Conservation (phyloP, 30 jellyfish, hydroid and myxozoan species). For the Turritopsis dohrnii region DNA sequence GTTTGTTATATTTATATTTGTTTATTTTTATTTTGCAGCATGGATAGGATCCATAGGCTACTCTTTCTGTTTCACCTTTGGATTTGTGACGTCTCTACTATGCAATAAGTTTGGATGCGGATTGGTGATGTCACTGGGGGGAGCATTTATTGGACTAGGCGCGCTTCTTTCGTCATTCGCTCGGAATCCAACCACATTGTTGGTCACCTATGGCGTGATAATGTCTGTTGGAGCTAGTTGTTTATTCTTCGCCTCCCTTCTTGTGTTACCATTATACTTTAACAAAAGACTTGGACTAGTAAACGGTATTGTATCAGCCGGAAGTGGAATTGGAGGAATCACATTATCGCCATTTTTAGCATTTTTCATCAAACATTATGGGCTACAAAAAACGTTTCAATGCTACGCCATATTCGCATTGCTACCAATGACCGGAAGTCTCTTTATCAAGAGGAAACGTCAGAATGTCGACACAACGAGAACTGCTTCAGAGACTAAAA, state of each 20-base stretch:
- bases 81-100: constrained; percentile 9
- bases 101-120: constrained; percentile 41
- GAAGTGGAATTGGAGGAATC: constrained; percentile 41
- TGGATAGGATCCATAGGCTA: constrained; percentile 46
- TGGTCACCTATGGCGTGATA: constrained; percentile 20
- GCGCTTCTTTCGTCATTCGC: constrained; percentile 23
- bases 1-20: neutral
- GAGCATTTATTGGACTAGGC: constrained; percentile 31
- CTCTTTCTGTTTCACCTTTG: constrained; percentile 27
- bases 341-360: constrained; percentile 24
- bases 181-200: neutral
- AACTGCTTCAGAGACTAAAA: neutral
- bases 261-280: constrained; percentile 30
- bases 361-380: constrained; percentile 21
- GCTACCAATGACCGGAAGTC: constrained; percentile 31
- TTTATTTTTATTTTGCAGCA: constrained; percentile 7
- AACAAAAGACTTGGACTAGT: constrained; percentile 16
- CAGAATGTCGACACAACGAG: neutral
- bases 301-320: constrained; percentile 40
- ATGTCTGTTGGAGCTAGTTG: constrained; percentile 28
- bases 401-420: neutral
- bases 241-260: constrained; percentile 27
- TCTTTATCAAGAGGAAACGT: constrained; percentile 9
- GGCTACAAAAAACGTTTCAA: constrained; percentile 28
- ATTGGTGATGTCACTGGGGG: constrained; percentile 22